Conservation (phyloP, 2,797 vertebrate genomes). For the Octomys mimax region DNA sequence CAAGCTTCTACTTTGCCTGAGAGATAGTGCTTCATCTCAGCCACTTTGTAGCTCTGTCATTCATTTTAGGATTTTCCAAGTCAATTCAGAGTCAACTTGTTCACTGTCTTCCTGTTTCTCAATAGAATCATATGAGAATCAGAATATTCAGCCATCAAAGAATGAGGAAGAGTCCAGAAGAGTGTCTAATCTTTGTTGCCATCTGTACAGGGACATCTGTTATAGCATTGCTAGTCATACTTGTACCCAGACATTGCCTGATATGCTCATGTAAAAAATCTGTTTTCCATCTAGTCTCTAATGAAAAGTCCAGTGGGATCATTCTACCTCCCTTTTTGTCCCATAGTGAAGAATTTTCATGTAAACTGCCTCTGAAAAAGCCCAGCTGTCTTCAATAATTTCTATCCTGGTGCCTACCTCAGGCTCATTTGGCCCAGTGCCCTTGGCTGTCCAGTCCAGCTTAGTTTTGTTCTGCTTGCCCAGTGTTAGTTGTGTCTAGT, state of each 20-base stretch:
- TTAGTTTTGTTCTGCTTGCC: neutral
- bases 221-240: neutral
- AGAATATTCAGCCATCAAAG: neutral
- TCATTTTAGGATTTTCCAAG: neutral
- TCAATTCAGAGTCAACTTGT: neutral
- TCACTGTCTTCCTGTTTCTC: neutral
- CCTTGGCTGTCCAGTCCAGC: neutral
- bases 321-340: neutral
- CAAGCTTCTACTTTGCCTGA: conserved; percentile 30
- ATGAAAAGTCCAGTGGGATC: neutral
- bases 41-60: neutral
- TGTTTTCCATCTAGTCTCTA: neutral
- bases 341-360: neutral
- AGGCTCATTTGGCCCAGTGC: neutral
- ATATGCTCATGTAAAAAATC: neutral
- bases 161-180: neutral
- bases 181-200: neutral
- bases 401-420: neutral
- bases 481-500: too few relatives aligned
- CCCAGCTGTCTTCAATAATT: neutral
- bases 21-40: conserved; percentile 28
- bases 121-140: neutral
- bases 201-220: neutral
- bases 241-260: neutral
- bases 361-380: neutral